Evolutionary conservation across 2,113 vertebrate genomes (phyloP), one percentile per base, ranked within the genome.

Genomic region (Thamnaconus septentrionalis): DNA sequence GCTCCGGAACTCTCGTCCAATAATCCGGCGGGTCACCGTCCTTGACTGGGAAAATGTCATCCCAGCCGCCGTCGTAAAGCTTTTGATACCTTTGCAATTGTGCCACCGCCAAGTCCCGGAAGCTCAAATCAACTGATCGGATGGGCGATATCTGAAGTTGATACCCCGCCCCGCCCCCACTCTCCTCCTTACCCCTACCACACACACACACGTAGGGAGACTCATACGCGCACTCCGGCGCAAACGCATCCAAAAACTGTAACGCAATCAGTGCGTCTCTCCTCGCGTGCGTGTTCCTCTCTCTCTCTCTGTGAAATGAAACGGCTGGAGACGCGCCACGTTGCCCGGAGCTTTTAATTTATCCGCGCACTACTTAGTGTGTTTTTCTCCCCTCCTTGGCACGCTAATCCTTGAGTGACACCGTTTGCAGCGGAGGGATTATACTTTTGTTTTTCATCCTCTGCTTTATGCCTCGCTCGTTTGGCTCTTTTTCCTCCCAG

Each of bases 391-490:
- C 55, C 18, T 5, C 72, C 71, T 68, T 65, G 73, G 73, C 73
- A 67, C 73, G 18, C 41, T 91, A 91, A 91, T 91, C 90, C 90
- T 66, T 82, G 82, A 90, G 79, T 91, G 88, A 86, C 90, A 90
- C 87, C 79, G 87, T 88, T 87, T 82, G 77, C 71, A 66, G 74
- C 76, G 47, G 59, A 76, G 66, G 84, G 88, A 90, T 91, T 91
- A 91, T 82, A 82, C 75, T 84, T 87, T 76, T 89, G 76, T 87
- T 87, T 83, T 79, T 65, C 65, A 68, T 71, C 79, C 77, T 75
- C 69, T 53, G 59, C 39, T 83, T 61, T 79, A 82, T 40, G 73
- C 66, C 69, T 60, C 75, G 76, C 76, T 84, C 78, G 66, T 87
- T 73, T 83, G 64, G 64, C 76, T 8, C 8, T 11, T 45, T 64